Evolutionary conservation across 2,113 vertebrate species (phyloP).

Genomic region (Actenoides lindsayi): DNA sequence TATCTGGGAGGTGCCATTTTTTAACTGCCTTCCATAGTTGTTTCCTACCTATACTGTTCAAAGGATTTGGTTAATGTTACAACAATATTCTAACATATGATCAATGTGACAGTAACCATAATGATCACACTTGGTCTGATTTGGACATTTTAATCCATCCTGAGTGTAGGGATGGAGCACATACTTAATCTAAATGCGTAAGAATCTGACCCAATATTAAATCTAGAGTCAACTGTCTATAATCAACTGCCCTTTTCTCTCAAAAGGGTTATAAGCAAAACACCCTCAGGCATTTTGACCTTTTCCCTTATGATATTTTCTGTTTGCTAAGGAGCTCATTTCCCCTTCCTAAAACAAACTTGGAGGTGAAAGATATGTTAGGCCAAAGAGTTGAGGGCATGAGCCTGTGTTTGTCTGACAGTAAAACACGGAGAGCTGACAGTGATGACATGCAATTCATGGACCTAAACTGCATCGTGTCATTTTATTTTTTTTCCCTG

Average conservation of each 20-base stretch:
- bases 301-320: constrained; percentile 16
- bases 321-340: neutral
- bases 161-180: neutral
- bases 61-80: neutral
- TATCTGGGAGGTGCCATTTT: neutral
- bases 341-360: neutral
- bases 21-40: neutral
- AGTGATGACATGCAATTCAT: neutral
- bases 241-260: neutral
- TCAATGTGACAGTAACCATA: neutral
- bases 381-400: neutral
- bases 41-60: neutral
- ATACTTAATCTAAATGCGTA: neutral
- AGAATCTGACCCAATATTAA: constrained; percentile 4
- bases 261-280: neutral
- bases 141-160: neutral
- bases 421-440: neutral
- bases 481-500: neutral
- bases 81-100: neutral
- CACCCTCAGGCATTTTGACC: neutral
- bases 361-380: neutral
- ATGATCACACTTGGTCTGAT: neutral
- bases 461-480: neutral
- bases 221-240: neutral
- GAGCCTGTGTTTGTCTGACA: neutral